These are phyloP conservation scores for Mamestra brassicae DNA, from an alignment of 2,888 invertebrate species.

Conservation along the genomic window DNA sequence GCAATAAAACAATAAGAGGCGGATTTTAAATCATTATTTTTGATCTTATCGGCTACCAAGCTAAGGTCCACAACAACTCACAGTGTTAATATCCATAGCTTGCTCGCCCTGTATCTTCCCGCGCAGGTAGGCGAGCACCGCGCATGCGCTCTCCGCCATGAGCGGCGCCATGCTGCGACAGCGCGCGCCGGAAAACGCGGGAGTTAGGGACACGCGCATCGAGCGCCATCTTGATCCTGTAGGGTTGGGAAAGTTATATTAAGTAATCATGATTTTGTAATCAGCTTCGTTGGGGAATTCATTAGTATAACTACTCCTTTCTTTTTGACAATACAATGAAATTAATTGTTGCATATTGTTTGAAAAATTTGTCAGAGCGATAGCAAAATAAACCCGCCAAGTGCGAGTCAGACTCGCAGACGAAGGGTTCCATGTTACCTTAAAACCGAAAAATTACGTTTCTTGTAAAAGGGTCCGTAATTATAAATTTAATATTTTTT, in stretches of 20 bases:
- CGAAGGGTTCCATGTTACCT: too few relatives aligned
- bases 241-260: neutral
- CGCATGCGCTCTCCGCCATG: slow-evolving; percentile 74
- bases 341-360: too few relatives aligned
- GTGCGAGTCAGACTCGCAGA: too few relatives aligned
- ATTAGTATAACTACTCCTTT: neutral
- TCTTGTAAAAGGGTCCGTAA: too few relatives aligned
- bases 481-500: neutral
- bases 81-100: slow-evolving; percentile 74
- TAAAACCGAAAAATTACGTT: too few relatives aligned
- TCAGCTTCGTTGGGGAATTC: neutral
- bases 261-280: neutral
- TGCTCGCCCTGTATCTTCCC: slow-evolving; percentile 49
- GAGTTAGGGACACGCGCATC: slow-evolving; percentile 75
- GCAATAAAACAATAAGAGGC: too few relatives aligned
- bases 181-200: slow-evolving; percentile 78
- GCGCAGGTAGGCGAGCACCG: slow-evolving; percentile 65
- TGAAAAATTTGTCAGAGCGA: too few relatives aligned
- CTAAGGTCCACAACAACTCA: slow-evolving; percentile 47
- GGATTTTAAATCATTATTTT: too few relatives aligned
- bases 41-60: neutral
- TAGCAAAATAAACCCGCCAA: too few relatives aligned
- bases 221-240: slow-evolving; percentile 78
- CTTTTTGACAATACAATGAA: too few relatives aligned
- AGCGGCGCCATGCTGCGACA: slow-evolving; percentile 79